Evolutionary conservation across 1,140 invertebrate species (phyloP).

Genomic region (Nixonia krombeini): DNA sequence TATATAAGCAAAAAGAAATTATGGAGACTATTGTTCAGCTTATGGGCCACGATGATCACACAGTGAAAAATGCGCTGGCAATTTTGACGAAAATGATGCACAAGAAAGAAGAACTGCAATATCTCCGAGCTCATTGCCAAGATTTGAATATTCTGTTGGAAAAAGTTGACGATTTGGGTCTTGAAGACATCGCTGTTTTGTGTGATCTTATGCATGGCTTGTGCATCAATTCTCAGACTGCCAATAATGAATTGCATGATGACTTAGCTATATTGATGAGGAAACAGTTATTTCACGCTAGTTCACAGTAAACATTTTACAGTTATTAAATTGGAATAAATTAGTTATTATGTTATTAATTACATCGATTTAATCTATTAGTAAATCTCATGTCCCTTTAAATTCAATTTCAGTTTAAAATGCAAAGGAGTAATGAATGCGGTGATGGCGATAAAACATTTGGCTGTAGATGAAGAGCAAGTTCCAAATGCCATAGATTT

Average conservation of each 20-base stretch:
- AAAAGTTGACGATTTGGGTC: conserved; percentile 72
- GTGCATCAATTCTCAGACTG: conserved; percentile 63
- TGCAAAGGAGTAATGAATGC: conserved; percentile 68
- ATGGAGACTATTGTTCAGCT: conserved; percentile 58
- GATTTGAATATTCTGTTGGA: conserved; percentile 73
- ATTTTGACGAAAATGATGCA: conserved; percentile 60
- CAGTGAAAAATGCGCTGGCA: conserved; percentile 57
- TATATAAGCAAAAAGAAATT: conserved; percentile 62
- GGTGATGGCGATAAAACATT: conserved; percentile 71
- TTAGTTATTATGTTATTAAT: no score
- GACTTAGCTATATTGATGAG: conserved; percentile 76
- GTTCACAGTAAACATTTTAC: conserved; percentile 61
- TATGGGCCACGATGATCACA: conserved; percentile 62
- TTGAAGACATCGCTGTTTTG: conserved; percentile 75
- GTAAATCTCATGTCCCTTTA: no score
- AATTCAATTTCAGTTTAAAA: conserved; percentile 60
- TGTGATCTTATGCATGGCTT: conserved; percentile 73
- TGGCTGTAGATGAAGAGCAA: conserved; percentile 52
- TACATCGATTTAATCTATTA: no score
- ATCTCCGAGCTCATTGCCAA: conserved; percentile 62
- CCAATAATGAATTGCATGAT: conserved; percentile 71
- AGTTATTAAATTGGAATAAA: no score
- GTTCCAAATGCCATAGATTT: conserved; percentile 52
- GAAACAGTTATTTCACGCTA: conserved; percentile 75
- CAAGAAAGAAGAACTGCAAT: conserved; percentile 50